Percentiles rank a stretch among this genome's conserved stretches.
Evolutionary conservation across 1,140 invertebrate species (phyloP).

Genomic region (Trichonephila clavipes): DNA sequence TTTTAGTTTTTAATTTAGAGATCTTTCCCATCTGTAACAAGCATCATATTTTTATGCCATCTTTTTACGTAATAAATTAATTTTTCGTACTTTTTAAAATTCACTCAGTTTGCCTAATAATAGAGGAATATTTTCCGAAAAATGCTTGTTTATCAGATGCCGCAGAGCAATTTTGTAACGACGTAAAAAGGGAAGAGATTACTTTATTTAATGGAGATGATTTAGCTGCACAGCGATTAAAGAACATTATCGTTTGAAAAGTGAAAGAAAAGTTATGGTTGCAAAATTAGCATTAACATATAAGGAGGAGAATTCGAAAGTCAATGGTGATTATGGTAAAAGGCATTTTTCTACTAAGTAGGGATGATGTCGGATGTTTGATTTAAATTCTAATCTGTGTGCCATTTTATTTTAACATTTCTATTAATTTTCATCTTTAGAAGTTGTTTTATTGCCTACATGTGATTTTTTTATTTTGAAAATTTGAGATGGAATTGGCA

Average conservation of each 20-base stretch:
- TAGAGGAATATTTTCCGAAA: not conserved
- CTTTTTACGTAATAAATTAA: not conserved
- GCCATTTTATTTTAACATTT: too few relatives aligned
- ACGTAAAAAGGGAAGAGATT: not conserved
- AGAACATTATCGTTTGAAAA: not conserved
- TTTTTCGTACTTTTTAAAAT: not conserved
- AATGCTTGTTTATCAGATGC: not conserved
- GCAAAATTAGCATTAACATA: not conserved
- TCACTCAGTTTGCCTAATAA: not conserved
- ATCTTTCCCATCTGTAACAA: not conserved
- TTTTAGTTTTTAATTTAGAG: not conserved
- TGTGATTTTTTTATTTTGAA: too few relatives aligned
- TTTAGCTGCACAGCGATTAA: not conserved
- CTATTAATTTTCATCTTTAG: too few relatives aligned
- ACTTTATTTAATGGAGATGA: not conserved
- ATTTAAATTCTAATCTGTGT: too few relatives aligned
- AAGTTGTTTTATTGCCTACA: too few relatives aligned
- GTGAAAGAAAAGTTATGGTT: not conserved
- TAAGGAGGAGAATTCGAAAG: too few relatives aligned
- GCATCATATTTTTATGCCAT: not conserved
- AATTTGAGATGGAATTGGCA: too few relatives aligned
- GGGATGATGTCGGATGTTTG: too few relatives aligned
- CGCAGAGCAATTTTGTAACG: not conserved
- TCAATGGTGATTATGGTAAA: too few relatives aligned
- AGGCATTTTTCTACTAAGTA: too few relatives aligned